Base-by-base conservation (phyloP, 2,888 invertebrate genomes). In the Eucriotettix oculatus region DNA sequence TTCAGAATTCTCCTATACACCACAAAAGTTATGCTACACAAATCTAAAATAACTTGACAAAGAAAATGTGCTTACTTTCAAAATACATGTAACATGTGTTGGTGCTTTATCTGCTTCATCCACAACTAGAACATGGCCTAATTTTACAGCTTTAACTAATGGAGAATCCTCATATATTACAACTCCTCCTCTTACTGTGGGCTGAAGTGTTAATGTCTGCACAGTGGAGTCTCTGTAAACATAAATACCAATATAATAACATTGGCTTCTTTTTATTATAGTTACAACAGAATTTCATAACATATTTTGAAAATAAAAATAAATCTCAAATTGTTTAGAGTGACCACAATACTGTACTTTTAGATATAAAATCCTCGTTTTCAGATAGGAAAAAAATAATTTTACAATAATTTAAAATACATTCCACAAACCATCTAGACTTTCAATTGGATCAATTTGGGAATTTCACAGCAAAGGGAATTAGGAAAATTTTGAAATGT, bases 61-160 rank as follows among this genome's bases (percentile, higher is more conserved):
- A 5, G 29, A 29, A 29, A 29, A 29, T 29, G 29, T 7, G 7
- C 29, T 58, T 68, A 77, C 78, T 71, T 97, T 95, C 52, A 98
- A 75, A 66, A 98, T 90, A 71, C 95, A 95, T 0, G 97, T 96
- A 0, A 98, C 97, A 70, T 97, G 93, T 0, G 95, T 94, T 0
- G 97, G 96, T 0, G 97, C 97, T 72, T 98, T 98, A 73, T 98
- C 97, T 0, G 96, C 97, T 72, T 98, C 98, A 68, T 98, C 97
- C 0, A 98, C 85, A 0, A 98, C 91, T 60, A 98, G 78, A 10
- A 97, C 86, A 68, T 92, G 89, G 0, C 97, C 97, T 60, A 78
- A 72, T 72, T 89, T 89, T 0, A 94, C 92, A 0, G 97, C 96
- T 68, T 88, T 86, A 0, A 96, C 95, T 62, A 98, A 72, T 0